Percentiles rank a stretch among this genome's conserved stretches.
phyloP scores from a whole-genome alignment of 1,140 invertebrate species.

The Philaenus spumarius region DNA sequence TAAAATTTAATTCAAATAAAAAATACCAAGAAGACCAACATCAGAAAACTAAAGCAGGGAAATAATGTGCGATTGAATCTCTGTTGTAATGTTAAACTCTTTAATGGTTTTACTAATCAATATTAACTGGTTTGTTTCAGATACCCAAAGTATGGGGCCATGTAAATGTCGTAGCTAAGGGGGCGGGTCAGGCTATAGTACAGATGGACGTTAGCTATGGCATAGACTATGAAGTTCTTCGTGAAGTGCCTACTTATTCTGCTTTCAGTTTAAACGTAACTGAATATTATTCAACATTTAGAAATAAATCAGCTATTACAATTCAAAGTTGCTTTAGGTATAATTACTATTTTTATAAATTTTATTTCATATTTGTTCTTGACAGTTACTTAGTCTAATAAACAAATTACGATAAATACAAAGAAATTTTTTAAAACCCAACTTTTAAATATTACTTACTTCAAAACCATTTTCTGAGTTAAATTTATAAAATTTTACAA shows the following conservation, averaged over 20 bases:
- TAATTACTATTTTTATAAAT: constrained; percentile 17
- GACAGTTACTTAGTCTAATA: no score
- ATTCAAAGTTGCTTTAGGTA: constrained; percentile 44
- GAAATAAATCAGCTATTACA: constrained; percentile 51
- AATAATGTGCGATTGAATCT: no score
- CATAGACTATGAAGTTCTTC: constrained; percentile 46
- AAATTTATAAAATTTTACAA: not conserved
- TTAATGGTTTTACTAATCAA: no score
- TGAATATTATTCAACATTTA: constrained; percentile 40
- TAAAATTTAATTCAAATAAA: no score
- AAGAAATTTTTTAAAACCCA: no score
- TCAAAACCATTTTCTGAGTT: not conserved
- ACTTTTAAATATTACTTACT: no score
- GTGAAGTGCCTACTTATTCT: constrained; percentile 43
- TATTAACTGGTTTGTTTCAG: no score
- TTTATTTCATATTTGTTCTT: no score
- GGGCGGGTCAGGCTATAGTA: constrained; percentile 49
- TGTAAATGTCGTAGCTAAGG: constrained; percentile 45
- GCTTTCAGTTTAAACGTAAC: constrained; percentile 42
- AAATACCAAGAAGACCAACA: no score
- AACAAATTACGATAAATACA: no score
- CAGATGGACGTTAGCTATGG: constrained; percentile 51
- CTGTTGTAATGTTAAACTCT: not conserved
- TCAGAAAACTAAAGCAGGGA: no score
- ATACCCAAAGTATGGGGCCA: constrained; percentile 49